Conservation (phyloP, 2,113 vertebrate species). For the Etia nguti region DNA sequence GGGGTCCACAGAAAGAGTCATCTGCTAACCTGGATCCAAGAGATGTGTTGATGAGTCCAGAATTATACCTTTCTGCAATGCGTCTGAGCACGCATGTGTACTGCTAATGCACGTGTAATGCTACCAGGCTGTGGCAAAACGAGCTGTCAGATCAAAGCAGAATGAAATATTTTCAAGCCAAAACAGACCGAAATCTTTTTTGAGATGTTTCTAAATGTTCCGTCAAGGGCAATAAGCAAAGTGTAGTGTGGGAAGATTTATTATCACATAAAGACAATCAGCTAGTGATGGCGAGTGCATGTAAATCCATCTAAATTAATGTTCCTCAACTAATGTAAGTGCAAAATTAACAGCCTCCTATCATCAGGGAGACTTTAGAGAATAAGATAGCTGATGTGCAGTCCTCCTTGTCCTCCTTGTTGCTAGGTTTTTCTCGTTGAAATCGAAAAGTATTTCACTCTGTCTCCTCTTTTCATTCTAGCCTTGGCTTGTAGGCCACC, state of each 20-base stretch:
- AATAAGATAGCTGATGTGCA: not conserved
- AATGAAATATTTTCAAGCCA: not conserved
- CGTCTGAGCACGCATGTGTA: not conserved
- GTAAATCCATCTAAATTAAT: conserved; percentile 62
- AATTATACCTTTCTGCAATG: not conserved
- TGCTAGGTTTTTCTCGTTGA: conserved; percentile 25
- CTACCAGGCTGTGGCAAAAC: not conserved
- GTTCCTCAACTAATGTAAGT: conserved; percentile 51
- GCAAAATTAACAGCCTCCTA: conserved; percentile 29
- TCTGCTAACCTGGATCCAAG: conserved; percentile 22
- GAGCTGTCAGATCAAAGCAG: not conserved
- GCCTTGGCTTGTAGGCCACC: not conserved
- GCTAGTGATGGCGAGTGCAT: conserved; percentile 25
- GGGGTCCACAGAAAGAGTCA: conserved; percentile 30
- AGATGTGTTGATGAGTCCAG: conserved; percentile 39
- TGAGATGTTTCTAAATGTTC: not conserved
- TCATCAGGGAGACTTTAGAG: not conserved
- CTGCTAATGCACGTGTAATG: not conserved
- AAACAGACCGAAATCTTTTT: not conserved
- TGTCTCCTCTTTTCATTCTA: not conserved
- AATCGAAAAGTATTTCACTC: not conserved
- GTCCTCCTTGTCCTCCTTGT: conserved; percentile 4
- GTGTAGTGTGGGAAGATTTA: conserved; percentile 22
- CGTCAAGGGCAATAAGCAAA: conserved; percentile 41
- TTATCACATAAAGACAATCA: conserved; percentile 44